A percentile compares a stretch with the other conserved stretches of the same genome.
These are phyloP conservation scores for Salminus brasiliensis DNA, from an alignment of 2,113 vertebrate genomes.

Conservation along the genomic window DNA sequence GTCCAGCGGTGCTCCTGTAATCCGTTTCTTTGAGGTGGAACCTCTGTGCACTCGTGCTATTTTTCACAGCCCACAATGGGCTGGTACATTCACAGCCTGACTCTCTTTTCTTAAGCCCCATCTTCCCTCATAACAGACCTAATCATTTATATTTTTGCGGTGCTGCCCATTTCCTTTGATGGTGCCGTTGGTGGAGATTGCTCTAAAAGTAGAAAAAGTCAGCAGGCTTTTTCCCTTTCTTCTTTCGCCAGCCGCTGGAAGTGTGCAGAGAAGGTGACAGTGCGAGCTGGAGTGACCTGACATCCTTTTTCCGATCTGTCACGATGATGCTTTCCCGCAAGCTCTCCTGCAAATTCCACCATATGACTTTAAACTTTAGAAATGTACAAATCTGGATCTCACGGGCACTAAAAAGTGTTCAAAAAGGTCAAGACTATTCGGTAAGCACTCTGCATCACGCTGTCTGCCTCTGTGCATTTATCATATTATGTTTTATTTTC, in stretches of 20 bases:
- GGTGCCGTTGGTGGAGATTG: conserved; percentile 57
- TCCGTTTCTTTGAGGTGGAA: conserved; percentile 44
- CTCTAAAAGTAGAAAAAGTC: conserved; percentile 60
- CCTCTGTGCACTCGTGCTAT: conserved; percentile 33
- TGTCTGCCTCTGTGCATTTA: no score
- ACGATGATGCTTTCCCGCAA: background rate
- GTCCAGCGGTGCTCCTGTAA: conserved; percentile 59
- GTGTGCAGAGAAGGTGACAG: conserved; percentile 32
- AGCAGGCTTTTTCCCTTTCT: conserved; percentile 42
- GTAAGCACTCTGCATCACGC: no score
- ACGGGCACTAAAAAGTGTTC: background rate
- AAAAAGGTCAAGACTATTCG: no score
- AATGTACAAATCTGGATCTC: background rate
- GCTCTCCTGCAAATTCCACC: background rate
- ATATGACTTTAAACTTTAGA: background rate
- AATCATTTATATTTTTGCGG: conserved; percentile 59
- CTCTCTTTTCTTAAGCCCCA: conserved; percentile 61
- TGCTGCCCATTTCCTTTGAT: conserved; percentile 67
- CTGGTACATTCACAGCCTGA: conserved; percentile 51
- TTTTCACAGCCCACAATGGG: conserved; percentile 62
- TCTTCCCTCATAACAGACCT: conserved; percentile 53
- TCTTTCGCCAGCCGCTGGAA: background rate
- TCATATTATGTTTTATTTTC: no score
- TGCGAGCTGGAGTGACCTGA: conserved; percentile 37
- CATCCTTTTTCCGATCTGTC: conserved; percentile 12